phyloP scores from a whole-genome alignment of 2,113 vertebrate genomes.

The Hippopotamus amphibius region DNA sequence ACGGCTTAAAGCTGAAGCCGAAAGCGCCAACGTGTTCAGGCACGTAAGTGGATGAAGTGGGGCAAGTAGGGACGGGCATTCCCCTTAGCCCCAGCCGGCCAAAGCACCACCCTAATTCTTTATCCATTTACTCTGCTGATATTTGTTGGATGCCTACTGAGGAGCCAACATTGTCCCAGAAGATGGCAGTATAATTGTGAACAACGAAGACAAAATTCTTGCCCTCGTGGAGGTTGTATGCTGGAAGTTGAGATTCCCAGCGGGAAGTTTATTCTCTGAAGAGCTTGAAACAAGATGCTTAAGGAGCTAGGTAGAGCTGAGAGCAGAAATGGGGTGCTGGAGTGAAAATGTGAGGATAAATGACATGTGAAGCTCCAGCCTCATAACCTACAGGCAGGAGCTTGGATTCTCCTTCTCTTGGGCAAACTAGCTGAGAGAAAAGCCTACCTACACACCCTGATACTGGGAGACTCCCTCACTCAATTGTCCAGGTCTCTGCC shows the following conservation, averaged over 20 bases:
- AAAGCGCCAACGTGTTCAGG: not conserved
- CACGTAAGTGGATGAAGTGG: not conserved
- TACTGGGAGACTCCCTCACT: not conserved
- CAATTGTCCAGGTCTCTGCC: not conserved
- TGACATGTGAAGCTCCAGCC: not conserved
- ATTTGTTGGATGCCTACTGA: not conserved
- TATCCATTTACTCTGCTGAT: not conserved
- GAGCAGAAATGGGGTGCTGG: not conserved
- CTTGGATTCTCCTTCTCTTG: not conserved
- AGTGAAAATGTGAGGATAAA: not conserved
- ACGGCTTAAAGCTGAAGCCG: not conserved
- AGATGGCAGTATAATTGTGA: not conserved
- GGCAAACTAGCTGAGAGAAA: not conserved
- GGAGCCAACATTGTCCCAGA: not conserved
- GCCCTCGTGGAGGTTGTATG: not conserved
- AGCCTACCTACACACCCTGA: not conserved
- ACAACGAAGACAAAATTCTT: constrained; percentile 8
- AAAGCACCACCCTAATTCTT: not conserved
- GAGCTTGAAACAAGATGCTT: not conserved
- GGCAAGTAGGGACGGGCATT: not conserved
- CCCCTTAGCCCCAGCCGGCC: not conserved
- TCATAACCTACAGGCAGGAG: not conserved
- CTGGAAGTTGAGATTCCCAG: not conserved
- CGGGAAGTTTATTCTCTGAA: not conserved
- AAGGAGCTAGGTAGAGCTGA: not conserved